Evolutionary conservation across 2,113 vertebrate species (phyloP).

Genomic region (Leucopternis melanops): DNA sequence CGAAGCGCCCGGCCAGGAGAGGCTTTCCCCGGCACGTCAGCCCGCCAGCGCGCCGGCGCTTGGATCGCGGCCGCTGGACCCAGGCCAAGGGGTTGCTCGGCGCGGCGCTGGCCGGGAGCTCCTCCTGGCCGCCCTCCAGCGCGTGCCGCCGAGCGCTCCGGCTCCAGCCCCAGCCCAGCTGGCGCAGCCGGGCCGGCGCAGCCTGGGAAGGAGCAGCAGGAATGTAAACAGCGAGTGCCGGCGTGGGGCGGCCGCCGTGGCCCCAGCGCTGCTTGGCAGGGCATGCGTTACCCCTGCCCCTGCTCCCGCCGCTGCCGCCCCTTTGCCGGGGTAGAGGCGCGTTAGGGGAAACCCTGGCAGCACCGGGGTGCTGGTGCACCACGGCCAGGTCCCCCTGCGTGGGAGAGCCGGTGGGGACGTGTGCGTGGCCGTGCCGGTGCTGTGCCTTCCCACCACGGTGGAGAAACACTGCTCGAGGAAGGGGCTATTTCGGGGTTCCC

Average conservation of each 20-base stretch:
- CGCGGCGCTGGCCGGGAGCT: constrained; percentile 12
- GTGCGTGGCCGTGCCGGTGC: fast-evolving
- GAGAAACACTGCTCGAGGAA: not conserved
- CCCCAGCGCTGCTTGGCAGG: not conserved
- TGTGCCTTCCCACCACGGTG: not conserved
- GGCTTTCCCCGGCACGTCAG: constrained; percentile 42
- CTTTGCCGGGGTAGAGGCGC: fast-evolving
- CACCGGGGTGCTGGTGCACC: not conserved
- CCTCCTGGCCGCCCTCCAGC: constrained; percentile 48
- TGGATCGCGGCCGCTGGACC: constrained; percentile 43
- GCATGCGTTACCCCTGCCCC: not conserved
- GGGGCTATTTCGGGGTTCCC: not conserved
- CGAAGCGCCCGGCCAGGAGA: not conserved
- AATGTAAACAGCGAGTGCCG: constrained; percentile 39
- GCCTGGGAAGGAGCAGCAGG: constrained; percentile 34
- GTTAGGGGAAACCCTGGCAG: not conserved
- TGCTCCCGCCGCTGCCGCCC: not conserved
- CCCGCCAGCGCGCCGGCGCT: not conserved
- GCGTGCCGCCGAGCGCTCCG: not conserved
- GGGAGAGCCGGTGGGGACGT: fast-evolving
- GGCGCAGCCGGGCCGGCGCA: not conserved
- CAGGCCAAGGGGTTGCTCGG: constrained; percentile 34
- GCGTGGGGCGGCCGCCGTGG: not conserved
- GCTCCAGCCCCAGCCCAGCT: not conserved
- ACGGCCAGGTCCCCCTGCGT: fast-evolving